Conservation (phyloP, 2,888 invertebrate species). For the Piscicola geometra region DNA sequence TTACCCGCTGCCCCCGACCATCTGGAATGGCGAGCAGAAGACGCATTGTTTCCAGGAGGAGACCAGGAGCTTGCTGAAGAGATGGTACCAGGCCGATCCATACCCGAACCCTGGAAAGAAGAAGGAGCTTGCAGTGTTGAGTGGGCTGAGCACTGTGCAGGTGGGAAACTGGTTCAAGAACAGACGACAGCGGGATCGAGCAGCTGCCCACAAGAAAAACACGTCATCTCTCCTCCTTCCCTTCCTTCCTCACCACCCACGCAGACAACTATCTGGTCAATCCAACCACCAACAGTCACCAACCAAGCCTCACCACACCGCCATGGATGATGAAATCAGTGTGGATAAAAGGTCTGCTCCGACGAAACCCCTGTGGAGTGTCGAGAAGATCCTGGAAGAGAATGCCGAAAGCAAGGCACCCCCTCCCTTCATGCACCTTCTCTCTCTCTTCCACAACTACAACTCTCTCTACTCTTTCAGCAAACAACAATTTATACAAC, state of each 20-base stretch:
- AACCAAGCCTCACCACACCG: not conserved
- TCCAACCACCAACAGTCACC: not conserved
- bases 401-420: not conserved
- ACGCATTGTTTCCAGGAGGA: constrained; percentile 91
- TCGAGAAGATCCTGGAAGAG: not conserved
- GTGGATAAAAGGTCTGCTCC: not conserved
- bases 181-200: constrained; percentile 77
- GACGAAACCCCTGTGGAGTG: not conserved
- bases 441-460: not conserved
- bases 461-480: not conserved
- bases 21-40: constrained; percentile 93
- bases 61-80: constrained; percentile 84
- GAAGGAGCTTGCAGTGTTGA: constrained; percentile 80
- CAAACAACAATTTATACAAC: not conserved
- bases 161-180: constrained; percentile 93
- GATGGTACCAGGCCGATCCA: constrained; percentile 85
- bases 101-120: constrained; percentile 94
- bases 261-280: no score
- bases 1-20: constrained; percentile 82
- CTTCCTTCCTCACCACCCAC: not conserved
- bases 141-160: constrained; percentile 84
- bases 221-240: constrained; percentile 57
- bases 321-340: not conserved
- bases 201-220: constrained; percentile 93
- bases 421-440: not conserved